Base-by-base conservation (phyloP, 2,888 invertebrate genomes). In the Linyphia triangularis region DNA sequence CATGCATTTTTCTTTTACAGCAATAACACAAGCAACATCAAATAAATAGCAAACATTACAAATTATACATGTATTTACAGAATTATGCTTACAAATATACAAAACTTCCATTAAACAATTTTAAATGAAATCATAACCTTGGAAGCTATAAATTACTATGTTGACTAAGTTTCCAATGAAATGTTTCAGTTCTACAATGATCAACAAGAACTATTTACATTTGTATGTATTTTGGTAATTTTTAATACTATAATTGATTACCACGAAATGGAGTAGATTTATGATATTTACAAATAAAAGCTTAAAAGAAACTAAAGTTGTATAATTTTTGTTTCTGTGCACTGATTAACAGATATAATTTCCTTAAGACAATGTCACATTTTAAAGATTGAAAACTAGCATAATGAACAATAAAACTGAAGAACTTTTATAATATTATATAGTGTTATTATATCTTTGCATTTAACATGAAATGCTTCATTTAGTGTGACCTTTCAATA, bases 11-110 rank as follows among this genome's bases (percentile, higher is more conserved):
- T 40, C 24, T 22, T 10, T 59, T 73, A 30, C 9, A 73, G n/a
- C 16, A 37, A 26, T 63, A 77, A 40, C 37, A 63, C 26, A 77
- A 37, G 61, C 75, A 59, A 26, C n/a, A n/a, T 37, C 26, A 59
- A 82, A 82, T 82, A 82, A 82, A 72, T 72, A 63, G 61, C 70
- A 72, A 63, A 51, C 78, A 65, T 40, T 63, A 82, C 78, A 85
- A 78, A 85, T 77, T 78, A 85, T 77, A 77, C 51, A 84, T 43
- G 72, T 85, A 85, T 85, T 57, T 85, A 85, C 85, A 85, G 70
- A 77, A 85, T 28, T n/a, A 33, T 81, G 59, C 61, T 70, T 85
- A 72, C 85, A 85, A 67, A 78, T 85, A 43, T 85, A 85, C 85
- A 85, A 13, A 40, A 37, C 30, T 61, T 82, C 19, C 40, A 30